Conservation (phyloP, 2,888 invertebrate species). For the Drosophila rubida region DNA sequence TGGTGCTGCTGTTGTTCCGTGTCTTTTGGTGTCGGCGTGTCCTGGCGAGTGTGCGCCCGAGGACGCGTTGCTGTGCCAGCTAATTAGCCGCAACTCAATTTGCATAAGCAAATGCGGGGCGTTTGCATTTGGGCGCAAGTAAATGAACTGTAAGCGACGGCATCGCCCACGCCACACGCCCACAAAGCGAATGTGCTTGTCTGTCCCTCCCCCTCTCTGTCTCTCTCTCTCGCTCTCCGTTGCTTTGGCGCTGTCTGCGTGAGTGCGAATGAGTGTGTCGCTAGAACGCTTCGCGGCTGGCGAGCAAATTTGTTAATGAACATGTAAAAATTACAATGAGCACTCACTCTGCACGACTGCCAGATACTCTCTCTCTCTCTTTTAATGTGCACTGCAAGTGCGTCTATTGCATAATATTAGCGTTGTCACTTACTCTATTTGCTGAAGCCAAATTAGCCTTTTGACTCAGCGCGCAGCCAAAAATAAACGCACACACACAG, state of each 20-base stretch:
- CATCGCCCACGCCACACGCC: slow-evolving; percentile 50
- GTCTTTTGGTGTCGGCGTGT: slow-evolving; percentile 5
- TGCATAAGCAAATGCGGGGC: slow-evolving; percentile 60
- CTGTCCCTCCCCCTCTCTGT: not conserved
- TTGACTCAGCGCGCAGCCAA: slow-evolving; percentile 52
- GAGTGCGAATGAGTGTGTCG: no score
- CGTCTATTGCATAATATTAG: not conserved
- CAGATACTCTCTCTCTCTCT: slow-evolving; percentile 31
- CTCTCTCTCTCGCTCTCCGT: not conserved
- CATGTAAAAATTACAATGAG: slow-evolving; percentile 15
- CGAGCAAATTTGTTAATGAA: slow-evolving; percentile 65
- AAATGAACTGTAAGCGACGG: slow-evolving; percentile 67
- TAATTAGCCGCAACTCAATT: slow-evolving; percentile 64
- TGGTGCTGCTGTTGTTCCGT: slow-evolving; percentile 1
- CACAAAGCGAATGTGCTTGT: slow-evolving; percentile 15
- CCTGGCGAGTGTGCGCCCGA: slow-evolving; percentile 19
- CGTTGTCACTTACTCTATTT: not conserved
- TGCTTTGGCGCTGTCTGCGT: no score
- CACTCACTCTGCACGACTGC: not conserved
- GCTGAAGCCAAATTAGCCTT: slow-evolving; percentile 57
- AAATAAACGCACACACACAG: no score
- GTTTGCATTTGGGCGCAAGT: slow-evolving; percentile 42
- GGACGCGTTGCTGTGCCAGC: slow-evolving; percentile 40
- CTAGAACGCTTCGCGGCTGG: slow-evolving; percentile 32
- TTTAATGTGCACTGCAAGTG: not conserved